Conservation (phyloP, 1,140 invertebrate genomes). For the Bombus polaris region DNA sequence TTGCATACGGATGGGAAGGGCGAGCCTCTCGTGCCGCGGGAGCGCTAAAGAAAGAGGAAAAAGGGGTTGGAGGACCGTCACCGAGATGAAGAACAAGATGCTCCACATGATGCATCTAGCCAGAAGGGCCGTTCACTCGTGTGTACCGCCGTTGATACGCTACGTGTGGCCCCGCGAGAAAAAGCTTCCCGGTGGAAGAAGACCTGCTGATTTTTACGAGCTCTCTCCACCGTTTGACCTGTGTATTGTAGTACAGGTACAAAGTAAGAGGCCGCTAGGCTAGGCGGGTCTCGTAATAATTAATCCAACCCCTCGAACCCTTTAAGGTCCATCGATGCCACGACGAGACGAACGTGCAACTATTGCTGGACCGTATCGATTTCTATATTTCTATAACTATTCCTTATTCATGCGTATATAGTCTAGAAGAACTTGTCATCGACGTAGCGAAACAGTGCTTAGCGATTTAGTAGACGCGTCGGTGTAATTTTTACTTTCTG, state of each 20-base stretch:
- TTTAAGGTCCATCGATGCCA: not conserved
- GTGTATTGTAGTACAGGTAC: not conserved
- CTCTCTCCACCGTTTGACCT: slow-evolving; percentile 34
- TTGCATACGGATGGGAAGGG: slow-evolving; percentile 20
- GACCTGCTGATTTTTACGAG: slow-evolving; percentile 19
- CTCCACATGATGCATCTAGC: slow-evolving; percentile 53
- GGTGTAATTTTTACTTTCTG: too few species aligned
- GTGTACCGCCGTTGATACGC: not conserved
- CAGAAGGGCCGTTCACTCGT: slow-evolving; percentile 38
- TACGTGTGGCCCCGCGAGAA: slow-evolving; percentile 32
- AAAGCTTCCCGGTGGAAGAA: slow-evolving; percentile 18
- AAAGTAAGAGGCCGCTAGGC: slow-evolving; percentile 40
- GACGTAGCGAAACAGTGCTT: too few species aligned
- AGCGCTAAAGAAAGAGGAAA: slow-evolving; percentile 43
- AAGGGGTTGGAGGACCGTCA: slow-evolving; percentile 49
- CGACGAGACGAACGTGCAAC: not conserved
- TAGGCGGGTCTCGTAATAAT: slow-evolving; percentile 7
- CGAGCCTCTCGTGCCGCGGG: slow-evolving; percentile 28
- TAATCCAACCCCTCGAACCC: slow-evolving; percentile 5
- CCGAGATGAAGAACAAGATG: slow-evolving; percentile 58
- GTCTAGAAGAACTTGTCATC: too few species aligned
- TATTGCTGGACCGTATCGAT: too few species aligned
- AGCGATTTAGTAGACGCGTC: too few species aligned
- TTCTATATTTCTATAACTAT: too few species aligned
- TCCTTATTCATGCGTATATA: fast-evolving